Conservation (phyloP, 2,113 vertebrate genomes). For the Lipotes vexillifer region DNA sequence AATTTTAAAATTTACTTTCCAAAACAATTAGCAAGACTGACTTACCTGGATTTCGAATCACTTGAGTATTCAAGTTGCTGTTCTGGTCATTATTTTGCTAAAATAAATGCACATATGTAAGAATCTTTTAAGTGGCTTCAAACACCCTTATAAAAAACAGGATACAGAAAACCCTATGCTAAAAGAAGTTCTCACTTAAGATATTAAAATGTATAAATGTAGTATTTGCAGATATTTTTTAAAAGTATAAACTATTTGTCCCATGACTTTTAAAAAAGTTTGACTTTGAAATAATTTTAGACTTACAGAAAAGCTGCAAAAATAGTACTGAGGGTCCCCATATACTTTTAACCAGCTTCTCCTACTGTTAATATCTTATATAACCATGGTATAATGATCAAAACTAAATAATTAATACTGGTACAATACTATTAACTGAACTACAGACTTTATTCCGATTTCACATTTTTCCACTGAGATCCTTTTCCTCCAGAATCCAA, state of each 20-base stretch:
- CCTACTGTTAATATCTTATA: background rate
- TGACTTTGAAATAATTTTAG: slow-evolving; percentile 9
- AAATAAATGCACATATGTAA: slow-evolving; percentile 70
- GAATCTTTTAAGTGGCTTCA: slow-evolving; percentile 17
- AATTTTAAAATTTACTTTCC: background rate
- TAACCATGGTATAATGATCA: background rate
- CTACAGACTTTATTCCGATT: background rate
- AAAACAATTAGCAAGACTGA: slow-evolving; percentile 71
- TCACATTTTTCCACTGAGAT: background rate
- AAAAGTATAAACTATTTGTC: background rate
- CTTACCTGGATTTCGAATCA: slow-evolving; percentile 93
- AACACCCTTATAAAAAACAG: background rate
- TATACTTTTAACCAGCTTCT: background rate
- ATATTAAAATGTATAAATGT: background rate
- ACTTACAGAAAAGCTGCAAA: slow-evolving; percentile 17
- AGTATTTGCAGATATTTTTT: background rate
- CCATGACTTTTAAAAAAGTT: background rate
- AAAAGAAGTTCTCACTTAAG: background rate
- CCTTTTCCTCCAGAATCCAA: background rate
- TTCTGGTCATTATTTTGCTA: slow-evolving; percentile 92
- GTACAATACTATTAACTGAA: background rate
- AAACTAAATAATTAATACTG: background rate
- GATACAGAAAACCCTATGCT: background rate
- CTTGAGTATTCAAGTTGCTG: slow-evolving; percentile 83
- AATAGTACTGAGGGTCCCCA: background rate